Base-by-base conservation (phyloP, 1,140 invertebrate species). In the Neotoxoptera formosana region DNA sequence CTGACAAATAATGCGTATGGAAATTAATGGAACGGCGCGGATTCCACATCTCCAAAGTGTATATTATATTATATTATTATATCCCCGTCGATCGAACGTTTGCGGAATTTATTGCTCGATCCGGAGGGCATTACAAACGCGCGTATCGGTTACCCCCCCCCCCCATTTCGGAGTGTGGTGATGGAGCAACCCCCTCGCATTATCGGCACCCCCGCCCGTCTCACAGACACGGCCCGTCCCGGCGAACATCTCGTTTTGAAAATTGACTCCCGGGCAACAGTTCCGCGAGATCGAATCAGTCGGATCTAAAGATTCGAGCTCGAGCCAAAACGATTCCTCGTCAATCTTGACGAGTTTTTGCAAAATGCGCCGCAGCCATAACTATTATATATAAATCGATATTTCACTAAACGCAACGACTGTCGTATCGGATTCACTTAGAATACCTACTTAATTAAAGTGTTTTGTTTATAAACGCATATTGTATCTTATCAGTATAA, bases 1-100 rank as follows among this genome's bases (percentile, higher is more conserved):
- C 89, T 90, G 89, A 90, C 89, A 90, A 90, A 90, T 67, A 90
- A 45, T 21, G 34, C 56, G 89, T 90, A 90, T 90, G 89, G 89
- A 90, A 90, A 90, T 90, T 67, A 90, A 90, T 90, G 89, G 36
- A 67, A 60, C 48, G 87, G 30, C 45, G 87, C 45, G 87, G 48
- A 53, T 53, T 53, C 48, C 48, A n/a, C 60, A 36, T 89, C 87
- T 53, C 30, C 48, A n/a, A 53, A 89, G 87, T 89, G 87, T 89
- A 53, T 89, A 89, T 76, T 76, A 76, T 76, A 76, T 76, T 76
- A 76, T 53, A 89, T 89, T 76, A 76, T 76, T 76, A 76, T 53
- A 89, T 89, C 9, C 87, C 34, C 87, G 48, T 89, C 87, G 48
- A 89, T 89, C 21, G 87, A 89, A 53, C 47, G 48, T 36, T 51